Evolutionary conservation across 2,888 invertebrate species (phyloP).

Genomic region (Chironomus riparius): DNA sequence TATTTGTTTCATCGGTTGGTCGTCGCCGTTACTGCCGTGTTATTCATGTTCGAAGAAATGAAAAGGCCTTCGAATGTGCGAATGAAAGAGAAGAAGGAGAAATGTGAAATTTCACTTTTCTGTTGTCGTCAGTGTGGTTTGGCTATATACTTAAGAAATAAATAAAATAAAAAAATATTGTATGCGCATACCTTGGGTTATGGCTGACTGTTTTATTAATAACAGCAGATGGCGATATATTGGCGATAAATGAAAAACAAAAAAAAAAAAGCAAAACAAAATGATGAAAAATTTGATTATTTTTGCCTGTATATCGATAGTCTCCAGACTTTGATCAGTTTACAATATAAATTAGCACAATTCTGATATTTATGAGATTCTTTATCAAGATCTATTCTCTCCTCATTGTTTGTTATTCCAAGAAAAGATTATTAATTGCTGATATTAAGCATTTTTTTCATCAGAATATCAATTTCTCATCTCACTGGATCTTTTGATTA

Average conservation of each 20-base stretch:
- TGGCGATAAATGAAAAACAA: no score
- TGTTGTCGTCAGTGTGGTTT: conserved; percentile 15
- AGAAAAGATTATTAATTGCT: background rate
- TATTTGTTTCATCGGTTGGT: background rate
- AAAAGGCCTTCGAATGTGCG: background rate
- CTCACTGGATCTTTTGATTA: background rate
- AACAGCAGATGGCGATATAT: no score
- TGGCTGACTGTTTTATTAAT: background rate
- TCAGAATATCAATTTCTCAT: background rate
- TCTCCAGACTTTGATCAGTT: no score
- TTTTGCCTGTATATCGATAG: no score
- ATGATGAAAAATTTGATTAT: background rate
- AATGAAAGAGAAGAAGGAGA: background rate
- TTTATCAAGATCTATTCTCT: background rate
- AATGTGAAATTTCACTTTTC: conserved; percentile 27
- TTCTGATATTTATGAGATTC: background rate
- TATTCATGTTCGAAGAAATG: background rate
- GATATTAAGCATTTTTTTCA: background rate
- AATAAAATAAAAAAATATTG: background rate
- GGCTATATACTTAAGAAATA: background rate
- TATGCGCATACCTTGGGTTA: background rate
- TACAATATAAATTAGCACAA: background rate
- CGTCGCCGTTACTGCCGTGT: background rate
- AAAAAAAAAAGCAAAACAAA: background rate
- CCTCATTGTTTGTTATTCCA: background rate